Conservation (phyloP, 2,797 vertebrate species). For the Vultur gryphus region DNA sequence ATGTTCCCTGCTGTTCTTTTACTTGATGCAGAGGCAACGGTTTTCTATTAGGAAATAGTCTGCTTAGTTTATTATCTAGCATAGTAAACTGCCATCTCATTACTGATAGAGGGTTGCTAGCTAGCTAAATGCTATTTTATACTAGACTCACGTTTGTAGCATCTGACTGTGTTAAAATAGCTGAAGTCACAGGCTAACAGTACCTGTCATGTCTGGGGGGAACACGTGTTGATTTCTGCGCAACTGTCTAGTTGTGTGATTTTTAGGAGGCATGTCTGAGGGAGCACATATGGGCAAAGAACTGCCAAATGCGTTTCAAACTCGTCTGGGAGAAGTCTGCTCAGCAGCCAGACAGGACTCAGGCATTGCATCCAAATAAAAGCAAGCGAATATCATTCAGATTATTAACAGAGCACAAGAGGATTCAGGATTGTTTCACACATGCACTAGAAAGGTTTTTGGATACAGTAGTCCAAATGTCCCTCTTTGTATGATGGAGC, state of each 20-base stretch:
- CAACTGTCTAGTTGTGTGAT: slow-evolving; percentile 7
- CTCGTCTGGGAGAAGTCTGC: slow-evolving; percentile 23
- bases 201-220: slow-evolving; percentile 28
- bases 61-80: background rate
- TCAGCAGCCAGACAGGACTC: slow-evolving; percentile 30
- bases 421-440: background rate
- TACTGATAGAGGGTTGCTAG: background rate
- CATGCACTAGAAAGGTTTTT: background rate
- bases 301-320: slow-evolving; percentile 41
- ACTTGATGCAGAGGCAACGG: background rate
- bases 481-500: background rate
- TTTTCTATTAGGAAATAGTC: background rate
- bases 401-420: background rate
- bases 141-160: background rate
- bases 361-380: slow-evolving; percentile 2
- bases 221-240: slow-evolving; percentile 28
- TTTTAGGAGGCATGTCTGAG: slow-evolving; percentile 38
- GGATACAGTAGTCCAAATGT: background rate
- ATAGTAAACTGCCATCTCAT: background rate
- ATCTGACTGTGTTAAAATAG: slow-evolving; percentile 7
- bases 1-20: background rate
- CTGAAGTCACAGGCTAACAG: slow-evolving; percentile 28
- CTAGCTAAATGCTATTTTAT: background rate
- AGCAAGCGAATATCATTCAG: slow-evolving; percentile 6
- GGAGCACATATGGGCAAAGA: slow-evolving; percentile 48